A percentile compares a stretch with the other conserved stretches of the same genome.
phyloP scores from a whole-genome alignment of 2,888 invertebrate genomes.

The Notocelia uddmanniana region DNA sequence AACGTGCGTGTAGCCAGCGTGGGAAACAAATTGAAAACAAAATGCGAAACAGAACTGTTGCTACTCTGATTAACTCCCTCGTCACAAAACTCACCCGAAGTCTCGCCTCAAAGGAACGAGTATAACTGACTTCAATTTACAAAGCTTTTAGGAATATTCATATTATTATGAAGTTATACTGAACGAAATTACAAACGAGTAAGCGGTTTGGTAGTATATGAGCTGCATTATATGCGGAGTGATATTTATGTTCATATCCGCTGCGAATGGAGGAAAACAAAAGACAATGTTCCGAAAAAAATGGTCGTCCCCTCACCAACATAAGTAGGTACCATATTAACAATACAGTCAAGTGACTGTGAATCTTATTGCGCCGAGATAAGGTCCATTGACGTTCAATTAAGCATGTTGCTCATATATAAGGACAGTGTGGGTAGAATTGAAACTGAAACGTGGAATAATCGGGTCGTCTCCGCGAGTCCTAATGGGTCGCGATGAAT shows the following conservation, averaged over 20 bases:
- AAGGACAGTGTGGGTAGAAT: background rate
- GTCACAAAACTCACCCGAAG: background rate
- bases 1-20: no score
- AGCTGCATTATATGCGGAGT: background rate
- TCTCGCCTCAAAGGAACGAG: background rate
- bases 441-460: constrained; percentile 7
- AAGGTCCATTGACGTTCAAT: background rate
- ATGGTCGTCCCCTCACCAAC: background rate
- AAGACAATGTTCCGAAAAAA: background rate
- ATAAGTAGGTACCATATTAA: background rate
- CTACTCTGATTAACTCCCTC: no score
- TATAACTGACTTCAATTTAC: background rate
- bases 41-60: no score
- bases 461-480: background rate
- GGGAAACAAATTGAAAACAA: no score
- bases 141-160: no score
- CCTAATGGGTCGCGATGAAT: background rate
- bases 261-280: background rate
- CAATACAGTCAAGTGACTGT: background rate
- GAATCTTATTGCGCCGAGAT: background rate
- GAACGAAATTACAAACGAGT: background rate
- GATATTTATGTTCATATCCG: background rate
- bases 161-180: background rate
- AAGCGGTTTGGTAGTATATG: no score
- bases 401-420: background rate